Evolutionary conservation across 92 coral and sea anemone genomes (phyloP).

Genomic region (Metridium senile): DNA sequence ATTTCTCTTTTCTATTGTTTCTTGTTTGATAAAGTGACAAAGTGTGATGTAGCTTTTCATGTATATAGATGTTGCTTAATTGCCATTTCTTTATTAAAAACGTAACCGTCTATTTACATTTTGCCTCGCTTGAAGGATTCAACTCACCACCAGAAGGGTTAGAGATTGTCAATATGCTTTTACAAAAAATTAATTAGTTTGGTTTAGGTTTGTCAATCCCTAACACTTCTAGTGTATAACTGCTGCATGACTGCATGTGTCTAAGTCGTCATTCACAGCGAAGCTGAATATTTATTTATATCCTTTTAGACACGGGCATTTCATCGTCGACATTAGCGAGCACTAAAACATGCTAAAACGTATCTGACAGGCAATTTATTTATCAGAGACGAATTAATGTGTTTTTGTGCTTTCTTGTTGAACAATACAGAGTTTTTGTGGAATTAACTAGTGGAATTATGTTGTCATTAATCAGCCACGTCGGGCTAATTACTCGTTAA

Average conservation of each 20-base stretch:
- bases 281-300: too few relatives aligned
- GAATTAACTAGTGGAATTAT: neutral
- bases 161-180: conserved; percentile 52
- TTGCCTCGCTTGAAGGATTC: conserved; percentile 7
- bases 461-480: conserved; percentile 17
- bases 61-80: neutral
- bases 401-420: conserved; percentile 1
- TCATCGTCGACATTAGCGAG: neutral
- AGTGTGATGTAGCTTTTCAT: neutral
- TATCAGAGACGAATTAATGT: neutral
- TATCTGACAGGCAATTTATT: conserved; percentile 12
- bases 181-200: conserved; percentile 73
- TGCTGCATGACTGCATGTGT: too few relatives aligned
- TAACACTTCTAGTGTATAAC: conserved; percentile 3
- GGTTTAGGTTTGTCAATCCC: conserved; percentile 30
- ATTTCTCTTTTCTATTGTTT: conserved; percentile 16
- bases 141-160: neutral
- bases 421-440: conserved; percentile 25
- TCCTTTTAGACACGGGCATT: too few relatives aligned
- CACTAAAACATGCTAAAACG: conserved; percentile 14
- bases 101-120: conserved; percentile 8
- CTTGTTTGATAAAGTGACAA: conserved; percentile 1
- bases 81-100: conserved; percentile 7
- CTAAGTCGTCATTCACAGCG: too few relatives aligned
- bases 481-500: conserved; percentile 14